Percentiles rank a stretch among this genome's conserved stretches.
Conservation (phyloP, 2,888 invertebrate species). For the Mesorhabditis spiculigera region DNA sequence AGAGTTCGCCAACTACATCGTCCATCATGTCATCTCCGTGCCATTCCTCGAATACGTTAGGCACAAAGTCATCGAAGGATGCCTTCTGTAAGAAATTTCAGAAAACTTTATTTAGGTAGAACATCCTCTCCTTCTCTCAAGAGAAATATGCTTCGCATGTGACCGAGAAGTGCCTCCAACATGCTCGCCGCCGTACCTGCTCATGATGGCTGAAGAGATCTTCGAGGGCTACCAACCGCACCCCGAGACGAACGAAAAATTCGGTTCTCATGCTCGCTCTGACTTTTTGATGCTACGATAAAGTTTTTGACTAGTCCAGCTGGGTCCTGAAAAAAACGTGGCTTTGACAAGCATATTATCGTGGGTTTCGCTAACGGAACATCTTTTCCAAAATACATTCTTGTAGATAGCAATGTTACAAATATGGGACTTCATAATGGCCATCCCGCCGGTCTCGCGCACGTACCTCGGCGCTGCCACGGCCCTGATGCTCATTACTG, state of each 20-base stretch:
- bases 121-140: slow-evolving; percentile 46
- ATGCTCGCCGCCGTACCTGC: slow-evolving; percentile 26
- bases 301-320: no score
- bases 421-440: no score
- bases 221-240: slow-evolving; percentile 43
- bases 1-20: slow-evolving; percentile 50
- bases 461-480: no score
- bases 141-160: slow-evolving; percentile 51
- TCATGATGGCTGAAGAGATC: slow-evolving; percentile 42
- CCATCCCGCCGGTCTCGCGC: no score
- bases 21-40: slow-evolving; percentile 40
- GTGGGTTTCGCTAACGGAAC: no score
- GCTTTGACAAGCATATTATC: no score
- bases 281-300: no score
- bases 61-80: slow-evolving; percentile 34
- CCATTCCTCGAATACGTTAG: slow-evolving; percentile 26
- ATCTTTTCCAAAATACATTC: no score
- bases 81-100: slow-evolving; percentile 31
- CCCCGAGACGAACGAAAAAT: slow-evolving; percentile 33
- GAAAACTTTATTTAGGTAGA: slow-evolving; percentile 21
- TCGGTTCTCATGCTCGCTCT: slow-evolving; percentile 6
- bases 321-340: no score
- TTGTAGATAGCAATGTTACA: no score
- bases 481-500: no score
- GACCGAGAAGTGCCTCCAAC: slow-evolving; percentile 41